These are phyloP conservation scores for Lepus oiostolus DNA, from an alignment of 2,797 vertebrate genomes.

Conservation along the genomic window DNA sequence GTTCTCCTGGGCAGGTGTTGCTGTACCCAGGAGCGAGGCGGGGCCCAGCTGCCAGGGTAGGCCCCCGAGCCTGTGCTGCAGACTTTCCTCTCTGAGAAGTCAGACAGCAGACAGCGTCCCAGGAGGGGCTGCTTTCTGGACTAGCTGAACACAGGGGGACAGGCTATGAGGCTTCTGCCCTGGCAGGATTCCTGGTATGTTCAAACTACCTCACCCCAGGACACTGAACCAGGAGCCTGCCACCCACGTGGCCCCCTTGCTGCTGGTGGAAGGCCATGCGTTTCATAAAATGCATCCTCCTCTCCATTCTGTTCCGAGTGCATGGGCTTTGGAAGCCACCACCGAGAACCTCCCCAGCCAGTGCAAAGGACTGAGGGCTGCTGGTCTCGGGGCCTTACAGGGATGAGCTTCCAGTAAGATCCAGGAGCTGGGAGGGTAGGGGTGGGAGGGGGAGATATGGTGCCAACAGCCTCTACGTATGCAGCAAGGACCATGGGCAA, in stretches of 20 bases:
- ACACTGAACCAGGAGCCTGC: slow-evolving; percentile 80
- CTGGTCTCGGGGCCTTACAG: slow-evolving; percentile 11
- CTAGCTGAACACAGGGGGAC: neutral
- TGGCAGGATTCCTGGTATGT: slow-evolving; percentile 72
- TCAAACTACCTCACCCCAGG: slow-evolving; percentile 88
- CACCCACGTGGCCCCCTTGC: neutral
- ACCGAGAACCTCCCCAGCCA: slow-evolving; percentile 1
- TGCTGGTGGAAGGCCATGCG: slow-evolving; percentile 18
- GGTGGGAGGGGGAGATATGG: neutral
- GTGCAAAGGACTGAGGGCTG: neutral
- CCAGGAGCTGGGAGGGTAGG: slow-evolving; percentile 7
- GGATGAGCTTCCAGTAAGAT: neutral
- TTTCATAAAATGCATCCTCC: slow-evolving; percentile 21
- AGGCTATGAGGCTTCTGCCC: neutral
- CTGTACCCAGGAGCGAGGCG: slow-evolving; percentile 54
- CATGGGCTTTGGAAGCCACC: slow-evolving; percentile 44
- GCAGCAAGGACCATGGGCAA: slow-evolving; percentile 41
- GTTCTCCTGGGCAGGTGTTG: slow-evolving; percentile 70
- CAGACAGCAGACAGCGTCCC: neutral
- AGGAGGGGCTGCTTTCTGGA: slow-evolving; percentile 46
- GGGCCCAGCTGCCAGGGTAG: neutral
- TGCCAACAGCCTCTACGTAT: neutral
- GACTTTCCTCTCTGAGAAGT: neutral
- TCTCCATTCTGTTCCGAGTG: neutral
- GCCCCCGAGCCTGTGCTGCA: neutral